Conservation (phyloP, 2,888 invertebrate genomes). For the Tanytarsus gracilentus region DNA sequence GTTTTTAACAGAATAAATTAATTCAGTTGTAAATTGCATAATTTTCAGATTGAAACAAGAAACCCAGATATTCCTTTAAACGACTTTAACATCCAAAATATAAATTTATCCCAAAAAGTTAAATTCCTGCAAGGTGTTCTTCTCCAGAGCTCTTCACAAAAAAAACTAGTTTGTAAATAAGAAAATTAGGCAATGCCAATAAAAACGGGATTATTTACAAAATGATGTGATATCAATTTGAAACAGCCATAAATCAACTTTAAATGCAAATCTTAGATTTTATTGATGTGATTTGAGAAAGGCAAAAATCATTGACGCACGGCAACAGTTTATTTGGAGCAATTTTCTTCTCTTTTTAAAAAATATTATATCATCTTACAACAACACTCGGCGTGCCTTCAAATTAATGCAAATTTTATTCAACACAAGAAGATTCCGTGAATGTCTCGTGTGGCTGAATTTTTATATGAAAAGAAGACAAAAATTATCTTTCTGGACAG, state of each 20-base stretch:
- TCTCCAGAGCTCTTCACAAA: neutral
- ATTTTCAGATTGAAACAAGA: neutral
- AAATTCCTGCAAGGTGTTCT: no score
- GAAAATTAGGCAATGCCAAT: conserved; percentile 21
- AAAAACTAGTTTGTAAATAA: neutral
- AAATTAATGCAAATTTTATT: conserved; percentile 14
- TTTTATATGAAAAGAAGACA: no score
- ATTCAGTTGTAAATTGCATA: neutral
- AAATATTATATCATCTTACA: neutral
- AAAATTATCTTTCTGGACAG: no score
- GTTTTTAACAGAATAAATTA: no score
- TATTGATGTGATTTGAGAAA: neutral
- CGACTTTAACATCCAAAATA: no score
- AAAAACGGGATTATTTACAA: conserved; percentile 22
- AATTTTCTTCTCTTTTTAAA: no score
- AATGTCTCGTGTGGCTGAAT: no score
- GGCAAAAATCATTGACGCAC: neutral
- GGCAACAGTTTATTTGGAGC: neutral
- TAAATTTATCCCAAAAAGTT: no score
- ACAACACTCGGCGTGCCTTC: neutral
- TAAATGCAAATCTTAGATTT: conserved; percentile 5
- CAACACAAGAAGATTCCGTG: conserved; percentile 1
- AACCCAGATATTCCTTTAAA: no score
- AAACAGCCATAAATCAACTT: conserved; percentile 4
- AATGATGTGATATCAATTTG: conserved; percentile 12